A percentile compares a stretch with the other conserved stretches of the same genome.
phyloP scores from a whole-genome alignment of 2,888 invertebrate species.

The Gastrophysa polygoni region DNA sequence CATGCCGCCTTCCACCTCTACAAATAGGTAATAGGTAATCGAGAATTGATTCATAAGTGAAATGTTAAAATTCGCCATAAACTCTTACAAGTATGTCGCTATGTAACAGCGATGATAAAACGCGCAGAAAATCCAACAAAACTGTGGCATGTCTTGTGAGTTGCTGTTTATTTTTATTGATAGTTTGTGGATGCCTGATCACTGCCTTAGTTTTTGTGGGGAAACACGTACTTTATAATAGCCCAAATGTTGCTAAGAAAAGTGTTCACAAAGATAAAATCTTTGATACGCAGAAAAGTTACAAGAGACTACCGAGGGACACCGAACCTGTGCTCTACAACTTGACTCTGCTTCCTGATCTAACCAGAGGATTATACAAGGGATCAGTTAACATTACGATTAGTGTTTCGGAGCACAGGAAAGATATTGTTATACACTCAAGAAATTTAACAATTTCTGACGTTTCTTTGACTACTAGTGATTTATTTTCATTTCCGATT shows the following conservation, averaged over 20 bases:
- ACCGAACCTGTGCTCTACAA: conserved; percentile 69
- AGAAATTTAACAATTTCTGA: conserved; percentile 47
- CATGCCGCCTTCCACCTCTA: conserved; percentile 16
- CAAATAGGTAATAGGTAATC: not conserved
- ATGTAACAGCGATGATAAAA: conserved; percentile 21
- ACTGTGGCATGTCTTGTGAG: conserved; percentile 46
- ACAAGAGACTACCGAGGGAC: conserved; percentile 63
- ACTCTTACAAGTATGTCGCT: conserved; percentile 25
- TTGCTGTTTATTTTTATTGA: conserved; percentile 52
- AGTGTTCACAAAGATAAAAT: not conserved
- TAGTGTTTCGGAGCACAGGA: conserved; percentile 50
- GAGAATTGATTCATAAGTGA: conserved; percentile 23
- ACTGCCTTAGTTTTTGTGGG: conserved; percentile 53
- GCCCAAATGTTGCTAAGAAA: conserved; percentile 14
- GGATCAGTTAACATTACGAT: conserved; percentile 65
- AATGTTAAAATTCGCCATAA: conserved; percentile 33
- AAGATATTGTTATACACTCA: conserved; percentile 48
- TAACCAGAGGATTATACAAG: conserved; percentile 64
- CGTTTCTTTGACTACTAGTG: conserved; percentile 39
- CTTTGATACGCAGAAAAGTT: conserved; percentile 15
- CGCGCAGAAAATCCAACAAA: conserved; percentile 33
- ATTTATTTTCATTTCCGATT: conserved; percentile 33
- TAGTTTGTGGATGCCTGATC: conserved; percentile 52
- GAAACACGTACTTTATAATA: conserved; percentile 45
- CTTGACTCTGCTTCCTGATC: conserved; percentile 67